Base-by-base conservation (phyloP, 1,140 invertebrate species). In the Drosophila miranda region DNA sequence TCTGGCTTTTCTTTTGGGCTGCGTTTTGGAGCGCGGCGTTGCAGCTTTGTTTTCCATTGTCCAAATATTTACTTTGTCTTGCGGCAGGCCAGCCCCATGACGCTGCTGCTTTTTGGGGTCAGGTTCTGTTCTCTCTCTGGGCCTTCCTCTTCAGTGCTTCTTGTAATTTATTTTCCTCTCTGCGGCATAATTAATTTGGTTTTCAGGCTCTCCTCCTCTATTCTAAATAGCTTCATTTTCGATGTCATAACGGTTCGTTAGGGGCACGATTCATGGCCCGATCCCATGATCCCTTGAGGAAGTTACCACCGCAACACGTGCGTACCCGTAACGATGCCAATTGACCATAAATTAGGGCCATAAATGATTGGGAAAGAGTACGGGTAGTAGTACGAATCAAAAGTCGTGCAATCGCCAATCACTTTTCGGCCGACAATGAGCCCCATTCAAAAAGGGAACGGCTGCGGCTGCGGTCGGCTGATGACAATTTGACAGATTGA, bases 401-500 rank as follows among this genome's bases (percentile, higher is more conserved):
- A 63, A 86, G 63, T 86, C 80, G 80, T 84, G 80, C 73, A 70
- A 30, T 54, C 50, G 73, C 81, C 81, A 86, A 84, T 86, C 81
- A 86, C 81, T 81, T 84, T 81, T 84, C 69, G 74, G 55, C 69
- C 68, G 62, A 34, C 30, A 23, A 53, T 62, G 43, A 57, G 61
- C 34, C 13, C 34, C 4, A 38, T 38, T 34, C 11, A 5, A 38
- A 38, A 38, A 38, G 34, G 34, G 34, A 38, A 38, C 11, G 34
- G 34, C 34, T 9, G 9, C 8, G 30, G 3, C 34, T 3, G 1
- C 3, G 30, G 34, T 4, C 34, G 34, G 4, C 34, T 38, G 34
- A 38, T 77, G 80, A 84, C 80, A 86, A 80, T 84, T 86, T 86
- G 80, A 86, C 80, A 86, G 77, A 84, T 84, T 84, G 80, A 84